Evolutionary conservation across 2,113 vertebrate species (phyloP).

Genomic region (Chauna torquata): DNA sequence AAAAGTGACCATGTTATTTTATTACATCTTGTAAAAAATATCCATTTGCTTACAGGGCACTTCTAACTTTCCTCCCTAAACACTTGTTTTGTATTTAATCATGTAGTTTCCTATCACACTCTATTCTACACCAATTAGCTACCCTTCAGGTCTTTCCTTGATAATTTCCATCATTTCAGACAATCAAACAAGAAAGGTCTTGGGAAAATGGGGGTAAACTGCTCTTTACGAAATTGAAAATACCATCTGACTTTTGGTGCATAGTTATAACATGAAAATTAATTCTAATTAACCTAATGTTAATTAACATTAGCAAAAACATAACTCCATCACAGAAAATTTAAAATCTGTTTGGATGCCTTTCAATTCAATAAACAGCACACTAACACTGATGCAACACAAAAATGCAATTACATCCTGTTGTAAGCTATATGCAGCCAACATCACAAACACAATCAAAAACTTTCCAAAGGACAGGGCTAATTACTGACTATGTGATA

Average conservation of each 20-base stretch:
- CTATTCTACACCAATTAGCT: not conserved
- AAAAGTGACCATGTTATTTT: not conserved
- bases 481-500: not conserved
- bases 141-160: not conserved
- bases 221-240: not conserved
- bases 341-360: not conserved
- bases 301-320: too few relatives aligned
- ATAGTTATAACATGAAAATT: not conserved
- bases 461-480: not conserved
- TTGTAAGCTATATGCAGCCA: not conserved
- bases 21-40: not conserved
- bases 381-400: not conserved
- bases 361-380: not conserved
- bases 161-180: not conserved
- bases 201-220: not conserved
- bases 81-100: not conserved
- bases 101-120: not conserved
- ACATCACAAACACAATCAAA: not conserved
- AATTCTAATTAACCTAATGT: too few relatives aligned
- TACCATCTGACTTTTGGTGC: not conserved
- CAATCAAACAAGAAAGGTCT: not conserved
- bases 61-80: not conserved
- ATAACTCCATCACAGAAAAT: not conserved
- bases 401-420: not conserved
- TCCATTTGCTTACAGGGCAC: not conserved